Evolutionary conservation across 2,888 invertebrate species (phyloP), one percentile per base, ranked within the genome.

Genomic region (Philaethria dido): DNA sequence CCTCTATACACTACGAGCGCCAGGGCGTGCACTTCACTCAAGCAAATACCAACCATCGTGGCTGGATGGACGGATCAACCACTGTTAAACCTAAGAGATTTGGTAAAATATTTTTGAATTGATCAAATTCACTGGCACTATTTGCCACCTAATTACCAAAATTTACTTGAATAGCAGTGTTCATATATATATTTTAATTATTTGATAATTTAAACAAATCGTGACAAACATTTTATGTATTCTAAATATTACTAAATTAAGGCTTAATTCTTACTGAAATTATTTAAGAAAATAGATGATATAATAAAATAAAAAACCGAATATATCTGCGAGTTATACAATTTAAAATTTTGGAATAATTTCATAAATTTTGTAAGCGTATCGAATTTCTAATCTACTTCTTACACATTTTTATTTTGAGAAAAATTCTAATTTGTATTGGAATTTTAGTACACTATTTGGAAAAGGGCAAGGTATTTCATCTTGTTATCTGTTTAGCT

Each of bases 401-500:
- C 6, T 13, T 13, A 3, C 2, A 39, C 13, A 39, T 39, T 1
- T 33, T 5, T 44, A 16, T 44, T 44, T 3, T n/a, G 6, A 25
- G 8, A n/a, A 25, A 22, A 13, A 22, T 22, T 14, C 13, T 13
- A 8, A 48, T 25, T 14, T 14, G n/a, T 25, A n/a, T 8, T 50
- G 25, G 20, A 22, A n/a, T 11, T 22, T 42, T 9, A 42, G n/a
- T 57, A n/a, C 14, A 42, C 8, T 22, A 3, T 20, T 13, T 1
- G 44, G 9, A 50, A 13, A 16, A 44, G n/a, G 52, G 14, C 22
- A 42, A 54, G 9, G 29, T 62, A 25, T 36, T 62, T 44, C 52
- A 42, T 52, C 54, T 54, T 29, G 18, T 42, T 33, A 42, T 44
- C 18, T 18, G 81, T 39, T 66, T 81, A 79, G 81, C 80, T 83